Percentiles rank a stretch among this genome's conserved stretches.
phyloP scores from a whole-genome alignment of 2,888 invertebrate species.

The Scotopteryx bipunctaria region DNA sequence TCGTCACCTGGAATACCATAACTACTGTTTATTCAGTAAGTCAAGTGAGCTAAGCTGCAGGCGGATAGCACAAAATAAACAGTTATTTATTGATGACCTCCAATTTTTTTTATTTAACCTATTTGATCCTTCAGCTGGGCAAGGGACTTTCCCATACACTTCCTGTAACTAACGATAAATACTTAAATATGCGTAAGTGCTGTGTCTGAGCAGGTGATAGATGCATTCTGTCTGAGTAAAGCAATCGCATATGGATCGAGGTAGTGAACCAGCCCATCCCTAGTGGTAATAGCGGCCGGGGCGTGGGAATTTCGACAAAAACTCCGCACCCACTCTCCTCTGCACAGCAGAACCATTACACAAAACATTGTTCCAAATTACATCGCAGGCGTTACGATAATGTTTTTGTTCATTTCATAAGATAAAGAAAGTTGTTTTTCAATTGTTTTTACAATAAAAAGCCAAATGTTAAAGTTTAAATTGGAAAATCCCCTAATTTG shows the following conservation, averaged over 20 bases:
- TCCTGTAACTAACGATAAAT: no score
- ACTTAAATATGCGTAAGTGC: no score
- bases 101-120: no score
- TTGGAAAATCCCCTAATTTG: conserved; percentile 29
- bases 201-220: no score
- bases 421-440: conserved; percentile 60
- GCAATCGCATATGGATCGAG: background rate
- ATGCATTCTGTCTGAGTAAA: no score
- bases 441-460: conserved; percentile 45
- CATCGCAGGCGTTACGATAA: conserved; percentile 68
- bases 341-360: conserved; percentile 66
- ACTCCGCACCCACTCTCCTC: conserved; percentile 61
- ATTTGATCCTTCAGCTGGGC: no score
- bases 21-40: no score
- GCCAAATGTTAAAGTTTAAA: conserved; percentile 28
- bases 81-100: no score
- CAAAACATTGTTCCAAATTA: conserved; percentile 76
- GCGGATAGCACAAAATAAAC: no score
- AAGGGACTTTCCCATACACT: no score
- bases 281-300: conserved; percentile 49
- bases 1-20: no score
- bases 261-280: conserved; percentile 15
- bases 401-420: conserved; percentile 69
- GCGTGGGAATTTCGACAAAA: conserved; percentile 62
- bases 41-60: no score